Evolutionary conservation across 2,888 invertebrate genomes (phyloP).

Genomic region (Morpho achilles): DNA sequence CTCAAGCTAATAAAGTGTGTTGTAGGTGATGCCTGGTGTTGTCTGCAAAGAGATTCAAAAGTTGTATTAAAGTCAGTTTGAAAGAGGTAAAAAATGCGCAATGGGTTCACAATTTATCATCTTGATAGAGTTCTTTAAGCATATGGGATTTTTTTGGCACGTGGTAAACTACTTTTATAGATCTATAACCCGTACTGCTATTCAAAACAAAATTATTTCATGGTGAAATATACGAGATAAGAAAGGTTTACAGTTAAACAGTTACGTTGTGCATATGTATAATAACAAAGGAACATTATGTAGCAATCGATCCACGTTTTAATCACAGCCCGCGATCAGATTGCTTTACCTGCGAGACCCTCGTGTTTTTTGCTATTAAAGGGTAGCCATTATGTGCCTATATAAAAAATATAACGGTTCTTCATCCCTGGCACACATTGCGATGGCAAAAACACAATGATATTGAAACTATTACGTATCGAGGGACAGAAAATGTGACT

Average conservation of each 20-base stretch:
- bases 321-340: conserved; percentile 64
- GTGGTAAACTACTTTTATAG: conserved; percentile 10
- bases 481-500: conserved; percentile 52
- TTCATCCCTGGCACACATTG: conserved; percentile 69
- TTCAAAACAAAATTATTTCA: conserved; percentile 18
- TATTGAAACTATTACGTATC: conserved; percentile 66
- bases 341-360: conserved; percentile 69
- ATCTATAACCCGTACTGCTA: conserved; percentile 7
- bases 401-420: conserved; percentile 71
- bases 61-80: too few species aligned
- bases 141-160: conserved; percentile 15
- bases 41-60: too few species aligned
- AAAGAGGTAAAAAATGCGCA: too few species aligned
- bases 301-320: conserved; percentile 51
- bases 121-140: conserved; percentile 7
- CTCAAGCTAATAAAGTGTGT: too few species aligned
- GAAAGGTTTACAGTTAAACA: conserved; percentile 55
- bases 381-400: conserved; percentile 62
- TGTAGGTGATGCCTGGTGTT: too few species aligned
- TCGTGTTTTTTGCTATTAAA: conserved; percentile 58
- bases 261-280: conserved; percentile 47
- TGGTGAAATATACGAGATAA: conserved; percentile 28
- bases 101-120: too few species aligned
- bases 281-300: conserved; percentile 46
- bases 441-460: conserved; percentile 67